phyloP scores from a whole-genome alignment of 2,888 invertebrate genomes.

The Koerneria pararmatus region DNA sequence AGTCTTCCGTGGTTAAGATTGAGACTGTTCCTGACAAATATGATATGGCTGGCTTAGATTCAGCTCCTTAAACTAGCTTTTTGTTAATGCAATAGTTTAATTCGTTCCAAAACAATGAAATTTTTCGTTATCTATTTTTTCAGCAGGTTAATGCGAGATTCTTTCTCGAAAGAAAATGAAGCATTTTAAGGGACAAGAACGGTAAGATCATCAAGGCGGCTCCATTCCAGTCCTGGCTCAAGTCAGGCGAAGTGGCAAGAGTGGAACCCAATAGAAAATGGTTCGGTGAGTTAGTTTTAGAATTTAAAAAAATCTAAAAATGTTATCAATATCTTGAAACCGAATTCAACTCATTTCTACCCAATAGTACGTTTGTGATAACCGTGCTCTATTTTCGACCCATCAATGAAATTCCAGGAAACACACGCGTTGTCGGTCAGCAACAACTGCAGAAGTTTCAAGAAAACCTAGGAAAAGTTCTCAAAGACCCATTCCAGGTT shows the following conservation, averaged over 20 bases:
- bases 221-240: conserved; percentile 82
- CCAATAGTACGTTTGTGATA: too few species aligned
- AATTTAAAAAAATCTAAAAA: too few species aligned
- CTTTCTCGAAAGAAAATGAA: background rate
- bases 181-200: conserved; percentile 67
- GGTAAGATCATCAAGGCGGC: conserved; percentile 89
- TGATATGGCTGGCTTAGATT: too few species aligned
- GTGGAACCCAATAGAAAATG: conserved; percentile 96
- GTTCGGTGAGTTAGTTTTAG: conserved; percentile 72
- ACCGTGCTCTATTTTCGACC: too few species aligned
- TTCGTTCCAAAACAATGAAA: background rate
- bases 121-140: background rate
- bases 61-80: too few species aligned
- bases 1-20: too few species aligned
- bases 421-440: conserved; percentile 92
- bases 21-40: too few species aligned
- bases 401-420: conserved; percentile 64
- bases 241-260: conserved; percentile 83
- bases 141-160: background rate
- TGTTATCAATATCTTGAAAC: too few species aligned
- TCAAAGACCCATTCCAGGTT: conserved; percentile 89
- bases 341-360: too few species aligned
- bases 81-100: too few species aligned
- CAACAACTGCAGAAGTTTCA: conserved; percentile 69
- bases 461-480: conserved; percentile 86